phyloP scores from a whole-genome alignment of 2,888 invertebrate genomes.

The Zootermopsis nevadensis region DNA sequence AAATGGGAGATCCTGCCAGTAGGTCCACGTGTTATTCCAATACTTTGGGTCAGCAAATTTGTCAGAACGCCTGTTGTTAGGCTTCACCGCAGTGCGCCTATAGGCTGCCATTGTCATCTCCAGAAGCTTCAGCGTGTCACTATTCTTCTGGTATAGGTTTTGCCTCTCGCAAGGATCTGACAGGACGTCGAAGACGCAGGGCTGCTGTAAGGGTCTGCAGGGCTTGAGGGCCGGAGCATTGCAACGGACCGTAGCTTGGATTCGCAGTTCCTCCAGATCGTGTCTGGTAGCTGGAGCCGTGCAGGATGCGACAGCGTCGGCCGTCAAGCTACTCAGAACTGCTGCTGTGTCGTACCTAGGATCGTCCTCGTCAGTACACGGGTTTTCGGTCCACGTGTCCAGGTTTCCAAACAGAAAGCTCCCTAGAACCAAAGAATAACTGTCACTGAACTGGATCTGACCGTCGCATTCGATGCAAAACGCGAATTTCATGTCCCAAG shows the following conservation, averaged over 20 bases:
- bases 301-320: not conserved
- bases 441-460: no score
- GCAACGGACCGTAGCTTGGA: not conserved
- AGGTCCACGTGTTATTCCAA: slow-evolving; percentile 34
- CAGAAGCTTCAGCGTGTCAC: not conserved
- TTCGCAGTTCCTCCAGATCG: not conserved
- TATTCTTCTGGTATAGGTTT: slow-evolving; percentile 57
- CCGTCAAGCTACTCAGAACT: slow-evolving; percentile 30
- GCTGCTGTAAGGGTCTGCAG: slow-evolving; percentile 60
- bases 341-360: not conserved
- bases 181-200: slow-evolving; percentile 65
- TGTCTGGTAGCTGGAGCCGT: not conserved
- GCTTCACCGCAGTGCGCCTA: not conserved
- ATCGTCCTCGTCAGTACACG: not conserved
- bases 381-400: slow-evolving; percentile 29
- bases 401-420: slow-evolving; percentile 9
- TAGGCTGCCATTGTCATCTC: slow-evolving; percentile 10
- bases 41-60: slow-evolving; percentile 19
- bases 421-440: not conserved
- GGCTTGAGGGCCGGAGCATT: slow-evolving; percentile 46
- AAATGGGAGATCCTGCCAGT: slow-evolving; percentile 19
- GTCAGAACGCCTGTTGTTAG: slow-evolving; percentile 28
- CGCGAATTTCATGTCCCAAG: no score
- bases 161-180: slow-evolving; percentile 66
- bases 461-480: no score